phyloP scores from a whole-genome alignment of 2,113 vertebrate species.

The human region GRCh38 chr22:38771501-38772000 shows the following conservation, averaged over 20 bases:
- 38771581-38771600: background rate
- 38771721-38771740: accelerated
- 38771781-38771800: background rate
- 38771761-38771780: accelerated
- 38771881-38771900: background rate
- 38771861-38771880: background rate
- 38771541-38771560: background rate
- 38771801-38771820: background rate
- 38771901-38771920: background rate
- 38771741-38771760: background rate
- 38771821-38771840: background rate
- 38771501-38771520: background rate
- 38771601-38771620: background rate
- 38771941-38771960: background rate
- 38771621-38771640: background rate
- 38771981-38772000: background rate
- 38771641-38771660: background rate
- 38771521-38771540: background rate
- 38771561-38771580: background rate
- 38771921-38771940: background rate
- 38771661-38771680: background rate
- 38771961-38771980: background rate
- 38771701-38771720: background rate
- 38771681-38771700: background rate
- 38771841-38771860: background rate